Evolutionary conservation across 2,113 vertebrate genomes (phyloP).

Genomic region (Burhinus bistriatus): DNA sequence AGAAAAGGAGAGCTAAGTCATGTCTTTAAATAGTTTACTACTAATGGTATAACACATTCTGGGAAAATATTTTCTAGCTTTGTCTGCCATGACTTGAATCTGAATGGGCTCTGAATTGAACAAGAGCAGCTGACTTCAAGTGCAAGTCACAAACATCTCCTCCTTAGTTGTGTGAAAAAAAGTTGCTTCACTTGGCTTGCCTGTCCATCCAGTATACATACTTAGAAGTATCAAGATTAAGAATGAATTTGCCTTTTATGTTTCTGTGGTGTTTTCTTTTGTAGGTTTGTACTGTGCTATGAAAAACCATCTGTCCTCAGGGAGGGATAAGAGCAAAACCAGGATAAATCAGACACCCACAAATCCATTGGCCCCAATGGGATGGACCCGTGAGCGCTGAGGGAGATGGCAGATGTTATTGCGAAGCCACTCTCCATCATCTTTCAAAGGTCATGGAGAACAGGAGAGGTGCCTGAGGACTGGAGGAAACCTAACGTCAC

Average conservation of each 20-base stretch:
- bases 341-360: too few relatives aligned
- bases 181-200: not conserved
- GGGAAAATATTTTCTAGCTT: not conserved
- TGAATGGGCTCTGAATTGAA: too few relatives aligned
- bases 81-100: not conserved
- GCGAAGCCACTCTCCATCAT: too few relatives aligned
- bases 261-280: not conserved
- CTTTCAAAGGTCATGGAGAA: too few relatives aligned
- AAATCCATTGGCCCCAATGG: too few relatives aligned
- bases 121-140: not conserved
- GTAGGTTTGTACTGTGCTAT: not conserved
- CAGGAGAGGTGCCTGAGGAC: too few relatives aligned
- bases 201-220: rapidly evolving
- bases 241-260: not conserved
- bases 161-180: not conserved
- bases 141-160: not conserved
- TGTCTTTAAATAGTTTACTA: not conserved
- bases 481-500: too few relatives aligned
- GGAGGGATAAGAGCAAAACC: not conserved
- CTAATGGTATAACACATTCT: not conserved
- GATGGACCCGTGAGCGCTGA: too few relatives aligned
- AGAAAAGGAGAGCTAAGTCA: not conserved
- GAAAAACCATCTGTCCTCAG: not conserved
- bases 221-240: not conserved
- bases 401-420: too few relatives aligned